Base-by-base conservation (phyloP, 2,113 vertebrate genomes). In the Theropithecus gelada region DNA sequence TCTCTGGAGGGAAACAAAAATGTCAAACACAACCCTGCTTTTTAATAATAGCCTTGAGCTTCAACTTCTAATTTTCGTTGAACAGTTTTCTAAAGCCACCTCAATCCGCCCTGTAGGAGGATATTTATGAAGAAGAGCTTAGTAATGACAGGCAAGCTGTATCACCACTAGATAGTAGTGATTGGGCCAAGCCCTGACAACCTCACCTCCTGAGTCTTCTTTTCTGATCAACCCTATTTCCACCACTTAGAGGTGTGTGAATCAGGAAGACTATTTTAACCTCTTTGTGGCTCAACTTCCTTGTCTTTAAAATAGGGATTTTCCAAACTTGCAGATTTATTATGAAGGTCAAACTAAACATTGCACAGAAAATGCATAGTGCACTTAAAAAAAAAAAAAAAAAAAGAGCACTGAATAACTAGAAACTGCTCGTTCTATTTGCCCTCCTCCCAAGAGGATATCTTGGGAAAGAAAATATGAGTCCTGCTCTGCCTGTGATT, bases 1-100 rank as follows among this genome's bases (percentile, higher is more conserved):
- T 73, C 86, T 91, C 94, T 70, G 40, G 68, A 82, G 89, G 38
- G 81, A 91, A 94, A 81, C 35, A 88, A 59, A 92, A 52, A 68
- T 86, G 40, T 73, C 79, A 75, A 73, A 90, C 80, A 35, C 48
- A 70, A 32, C n/a, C 20, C 43, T 90, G 25, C 40, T 10, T n/a
- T 72, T 92, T 40, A 94, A 93, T n/a, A 86, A 57, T 92, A 91
- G 23, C 52, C 45, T 70, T 48, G 27, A 64, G 5, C 40, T 82
- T 90, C 90, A 78, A 32, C 61, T 84, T 88, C 68, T 79, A 57
- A 78, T 70, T 78, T 78, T 93, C 85, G 85, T 0, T 72, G 72
- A 90, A 66, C 30, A 23, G 8, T 38, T 88, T 76, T 73, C 59
- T 35, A 23, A 55, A 6, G 23, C 38, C 6, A 86, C 38, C 3